Evolutionary conservation across 1,140 invertebrate species (phyloP), one percentile per base, ranked within the genome.

Genomic region (Frieseomelitta varia): DNA sequence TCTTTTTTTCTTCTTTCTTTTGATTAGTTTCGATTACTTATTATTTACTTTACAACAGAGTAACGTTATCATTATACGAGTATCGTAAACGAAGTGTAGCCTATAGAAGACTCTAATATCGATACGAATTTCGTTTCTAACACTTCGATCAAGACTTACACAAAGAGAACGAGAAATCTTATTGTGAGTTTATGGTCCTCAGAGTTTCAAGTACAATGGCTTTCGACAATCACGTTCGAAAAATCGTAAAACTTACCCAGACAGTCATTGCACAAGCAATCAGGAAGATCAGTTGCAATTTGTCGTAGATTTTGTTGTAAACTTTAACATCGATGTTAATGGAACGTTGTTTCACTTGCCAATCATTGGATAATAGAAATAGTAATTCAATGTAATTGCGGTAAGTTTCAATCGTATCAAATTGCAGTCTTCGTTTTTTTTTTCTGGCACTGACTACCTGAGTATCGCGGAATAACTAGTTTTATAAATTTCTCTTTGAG

Each of bases 121-220:
- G 15, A 15, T 11, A 63, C 4, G 47, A 4, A 47, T n/a, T 63
- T 47, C 56, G 56, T 51, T 39, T 72, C 21, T 24, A 39, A 73
- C 24, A 34, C 55, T 53, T 78, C 34, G 47, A 58, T 61, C 27
- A 30, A 68, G n/a, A 58, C 53, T 69, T 30, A 27, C 51, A 56
- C 4, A 12, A 72, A 74, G 61, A 21, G 27, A 73, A 86, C 51
- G 58, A 65, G 69, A 83, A 78, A 79, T 67, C 58, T 93, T 92
- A 93, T 93, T 93, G 91, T 93, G 90, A 90, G 87, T 89, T 91
- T 55, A 85, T 93, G 93, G 92, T 93, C 92, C 92, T 92, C 91
- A 79, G 82, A 90, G 92, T 93, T 93, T 88, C 85, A 71, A 85
- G 87, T 85, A 65, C 30, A 75, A n/a, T 74, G 19, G 69, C 68